These are phyloP conservation scores for Porites divaricata DNA, from an alignment of 92 coral and sea anemone genomes.

Conservation along the genomic window DNA sequence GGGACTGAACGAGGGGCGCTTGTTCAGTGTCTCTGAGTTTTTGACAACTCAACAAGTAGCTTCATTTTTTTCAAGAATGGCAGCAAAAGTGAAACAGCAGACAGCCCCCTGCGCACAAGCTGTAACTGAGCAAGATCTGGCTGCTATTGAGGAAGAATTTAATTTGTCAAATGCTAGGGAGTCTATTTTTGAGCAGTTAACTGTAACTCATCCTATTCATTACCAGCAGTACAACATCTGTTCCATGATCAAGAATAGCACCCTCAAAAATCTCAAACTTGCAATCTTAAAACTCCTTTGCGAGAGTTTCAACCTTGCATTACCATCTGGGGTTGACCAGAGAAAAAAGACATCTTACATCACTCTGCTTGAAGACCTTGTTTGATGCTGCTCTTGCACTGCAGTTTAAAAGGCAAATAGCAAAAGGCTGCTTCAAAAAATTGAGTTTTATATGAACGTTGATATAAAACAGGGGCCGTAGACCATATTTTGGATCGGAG, in stretches of 20 bases:
- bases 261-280: slow-evolving; percentile 23
- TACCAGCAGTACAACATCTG: slow-evolving; percentile 49
- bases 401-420: too few species aligned
- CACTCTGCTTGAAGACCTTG: slow-evolving; percentile 24
- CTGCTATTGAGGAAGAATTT: slow-evolving; percentile 41
- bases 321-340: slow-evolving; percentile 4
- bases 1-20: too few species aligned
- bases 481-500: too few species aligned
- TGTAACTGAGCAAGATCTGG: slow-evolving; percentile 14
- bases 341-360: slow-evolving; percentile 21
- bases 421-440: too few species aligned
- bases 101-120: slow-evolving; percentile 5
- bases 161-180: slow-evolving; percentile 27
- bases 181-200: too few species aligned
- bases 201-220: slow-evolving; percentile 33
- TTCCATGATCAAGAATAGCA: slow-evolving; percentile 14
- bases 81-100: slow-evolving; percentile 50
- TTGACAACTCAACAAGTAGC: too few species aligned
- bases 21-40: too few species aligned
- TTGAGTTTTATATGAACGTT: too few species aligned
- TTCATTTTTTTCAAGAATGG: slow-evolving; percentile 60
- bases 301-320: slow-evolving; percentile 17
- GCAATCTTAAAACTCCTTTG: slow-evolving; percentile 12
- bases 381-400: slow-evolving; percentile 11
- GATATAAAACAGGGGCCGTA: too few species aligned